Evolutionary conservation across 2,888 invertebrate genomes (phyloP), one percentile per base, ranked within the genome.

Genomic region (Oasisia sp.): DNA sequence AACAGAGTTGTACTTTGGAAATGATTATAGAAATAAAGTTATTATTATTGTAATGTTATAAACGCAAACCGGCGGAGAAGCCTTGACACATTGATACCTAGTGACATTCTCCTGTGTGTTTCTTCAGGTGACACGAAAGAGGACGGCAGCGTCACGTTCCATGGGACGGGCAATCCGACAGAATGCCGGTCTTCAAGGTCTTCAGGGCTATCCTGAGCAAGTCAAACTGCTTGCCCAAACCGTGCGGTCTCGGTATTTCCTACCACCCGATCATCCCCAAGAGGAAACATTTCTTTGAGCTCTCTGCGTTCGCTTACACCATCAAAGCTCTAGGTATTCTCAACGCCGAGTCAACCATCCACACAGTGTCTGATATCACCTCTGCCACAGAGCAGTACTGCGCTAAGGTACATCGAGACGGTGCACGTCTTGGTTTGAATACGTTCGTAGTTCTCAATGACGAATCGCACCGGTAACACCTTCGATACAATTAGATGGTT

Each of bases 221-320:
- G 74, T 27, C 27, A 19, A 27, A 74, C 2, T 94, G 93, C 32
- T 89, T 92, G 45, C 94, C 94, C 2, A 95, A 95, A 93, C 96
- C 96, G 8, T 96, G 96, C 94, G 95, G 95, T 45, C 95, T 95
- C n/a, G 93, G 93, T 9, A n/a, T 56, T 14, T 93, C 93, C 11
- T 94, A 94, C 92, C 94, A 94, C 91, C 94, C 94, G 0, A 89
- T 92, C 89, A 92, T 94, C 32, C 44, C 90, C 32, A 38, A 32
- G 9, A 92, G 89, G 44, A 92, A 93, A 92, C 92, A 32, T 32
- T 94, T 94, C 92, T 93, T 92, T 56, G 93, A 93, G 27, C 45
- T 94, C 32, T 91, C 92, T 9, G 93, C 93, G n/a, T 94, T 94
- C 89, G 32, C 56, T 11, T 91, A 91, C 74, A 91, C 92, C 89